Evolutionary conservation across 2,797 vertebrate genomes (phyloP).

Genomic region (Myotis myotis): DNA sequence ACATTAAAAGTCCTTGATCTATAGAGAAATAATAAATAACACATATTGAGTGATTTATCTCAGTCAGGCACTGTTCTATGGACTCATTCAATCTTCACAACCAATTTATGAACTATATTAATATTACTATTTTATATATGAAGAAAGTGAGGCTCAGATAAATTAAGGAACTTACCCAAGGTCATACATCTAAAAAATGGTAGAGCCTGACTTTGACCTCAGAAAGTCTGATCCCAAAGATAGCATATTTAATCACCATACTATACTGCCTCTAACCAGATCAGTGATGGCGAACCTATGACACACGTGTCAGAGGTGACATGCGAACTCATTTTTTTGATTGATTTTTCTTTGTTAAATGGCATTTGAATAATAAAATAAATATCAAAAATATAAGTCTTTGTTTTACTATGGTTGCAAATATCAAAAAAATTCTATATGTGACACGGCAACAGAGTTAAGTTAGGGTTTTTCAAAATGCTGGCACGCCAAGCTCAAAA

Average conservation of each 20-base stretch:
- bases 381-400: too few species aligned
- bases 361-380: too few species aligned
- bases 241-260: background rate
- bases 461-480: too few species aligned
- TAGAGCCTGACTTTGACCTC: background rate
- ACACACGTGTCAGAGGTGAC: too few species aligned
- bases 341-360: too few species aligned
- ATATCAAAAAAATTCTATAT: too few species aligned
- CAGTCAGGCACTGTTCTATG: background rate
- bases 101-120: background rate
- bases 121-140: background rate
- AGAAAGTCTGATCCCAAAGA: constrained; percentile 31
- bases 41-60: background rate
- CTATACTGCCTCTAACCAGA: background rate
- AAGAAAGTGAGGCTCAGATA: background rate
- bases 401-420: too few species aligned
- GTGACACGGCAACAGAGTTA: too few species aligned
- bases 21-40: background rate
- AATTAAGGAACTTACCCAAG: background rate
- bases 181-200: background rate
- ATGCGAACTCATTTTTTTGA: too few species aligned
- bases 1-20: background rate
- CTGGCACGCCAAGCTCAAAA: too few species aligned
- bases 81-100: background rate
- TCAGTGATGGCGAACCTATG: too few species aligned